Base-by-base conservation (phyloP, 1,140 invertebrate species). In the Drosophila repleta region DNA sequence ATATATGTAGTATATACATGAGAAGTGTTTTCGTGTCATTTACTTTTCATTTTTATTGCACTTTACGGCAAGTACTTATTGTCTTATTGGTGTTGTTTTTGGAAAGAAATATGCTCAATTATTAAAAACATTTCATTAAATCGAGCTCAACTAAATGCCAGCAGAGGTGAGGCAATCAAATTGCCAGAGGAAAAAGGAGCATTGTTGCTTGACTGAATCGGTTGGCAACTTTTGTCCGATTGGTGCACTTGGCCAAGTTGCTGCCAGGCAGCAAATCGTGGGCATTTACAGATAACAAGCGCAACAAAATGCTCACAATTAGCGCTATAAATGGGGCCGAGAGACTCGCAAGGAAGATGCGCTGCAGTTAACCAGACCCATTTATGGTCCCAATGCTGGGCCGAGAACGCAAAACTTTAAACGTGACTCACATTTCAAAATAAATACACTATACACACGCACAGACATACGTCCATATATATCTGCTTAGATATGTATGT, bases 351-450 rank as follows among this genome's bases (percentile, higher is more conserved):
- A 43, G 60, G 60, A 61, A 52, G 53, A 45, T 26, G 55, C 55
- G 55, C 5, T 60, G 57, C 17, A 51, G 48, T 62, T 45, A 26
- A 49, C n/a, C 51, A 41, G 67, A 46, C 26, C 81, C 83, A 78
- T 85, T 82, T 82, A 85, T 51, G 82, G 78, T 46, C 61, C 65
- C 78, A 49, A 24, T 26, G 63, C 41, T 37, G 58, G 32, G 62
- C 62, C 48, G 46, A 74, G 39, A 62, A 55, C 51, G 63, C 49
- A 60, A 57, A 87, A 79, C 83, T 87, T 82, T 82, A 72, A 82
- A 87, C 83, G 82, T 87, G 82, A 88, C 83, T 87, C 67, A 88
- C 79, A 87, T 87, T 82, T 83, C 51, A 79, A 82, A 55, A 55
- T 62, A 46, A 41, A 29, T 4, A 41, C 37, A 67, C 17, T 24